phyloP scores from a whole-genome alignment of 1,140 invertebrate genomes.

The Aphelenchoides besseyi region DNA sequence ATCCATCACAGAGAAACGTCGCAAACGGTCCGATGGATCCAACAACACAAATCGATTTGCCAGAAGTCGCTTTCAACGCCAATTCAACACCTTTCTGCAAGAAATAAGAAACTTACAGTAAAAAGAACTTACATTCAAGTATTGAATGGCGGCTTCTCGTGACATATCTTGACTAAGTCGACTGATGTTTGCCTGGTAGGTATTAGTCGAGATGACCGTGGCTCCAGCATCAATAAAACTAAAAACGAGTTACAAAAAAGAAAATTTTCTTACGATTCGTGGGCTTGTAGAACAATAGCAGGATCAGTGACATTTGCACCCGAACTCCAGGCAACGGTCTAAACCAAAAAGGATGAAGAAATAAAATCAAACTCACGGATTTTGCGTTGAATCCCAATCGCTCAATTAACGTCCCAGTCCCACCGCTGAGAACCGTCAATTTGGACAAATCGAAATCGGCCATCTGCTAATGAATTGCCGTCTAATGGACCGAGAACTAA shows the following conservation, averaged over 20 bases:
- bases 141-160: constrained; percentile 66
- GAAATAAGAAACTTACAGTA: constrained; percentile 31
- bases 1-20: constrained; percentile 78
- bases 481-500: no score
- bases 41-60: constrained; percentile 21
- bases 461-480: no score
- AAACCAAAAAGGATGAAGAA: not conserved
- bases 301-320: constrained; percentile 17
- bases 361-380: no score
- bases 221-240: constrained; percentile 71
- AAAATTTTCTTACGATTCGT: constrained; percentile 19
- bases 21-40: constrained; percentile 87
- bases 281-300: constrained; percentile 16
- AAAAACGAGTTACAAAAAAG: constrained; percentile 1
- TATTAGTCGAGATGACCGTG: constrained; percentile 78
- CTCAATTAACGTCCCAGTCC: no score
- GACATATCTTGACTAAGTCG: constrained; percentile 71
- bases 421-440: no score
- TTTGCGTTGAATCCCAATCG: no score
- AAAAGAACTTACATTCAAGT: constrained; percentile 67
- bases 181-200: constrained; percentile 80
- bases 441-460: no score
- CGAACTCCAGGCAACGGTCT: constrained; percentile 22
- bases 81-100: constrained; percentile 70
- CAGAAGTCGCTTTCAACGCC: constrained; percentile 67